phyloP scores from a whole-genome alignment of 2,113 vertebrate species.

The Noctilio leporinus region DNA sequence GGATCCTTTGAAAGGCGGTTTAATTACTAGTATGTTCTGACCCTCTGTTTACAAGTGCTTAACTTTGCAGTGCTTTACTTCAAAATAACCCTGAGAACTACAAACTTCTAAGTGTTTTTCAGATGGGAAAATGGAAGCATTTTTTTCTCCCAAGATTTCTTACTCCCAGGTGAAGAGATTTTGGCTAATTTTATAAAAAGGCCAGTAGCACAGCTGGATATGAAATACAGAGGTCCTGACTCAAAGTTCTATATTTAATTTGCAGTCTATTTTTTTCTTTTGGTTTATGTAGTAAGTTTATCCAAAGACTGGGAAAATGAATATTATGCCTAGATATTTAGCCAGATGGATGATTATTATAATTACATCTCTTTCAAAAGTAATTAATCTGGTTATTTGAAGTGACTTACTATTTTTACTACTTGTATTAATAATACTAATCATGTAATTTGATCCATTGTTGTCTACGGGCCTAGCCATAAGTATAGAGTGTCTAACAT shows the following conservation, averaged over 20 bases:
- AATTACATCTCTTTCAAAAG: conserved; percentile 2
- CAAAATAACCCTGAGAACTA: conserved; percentile 1
- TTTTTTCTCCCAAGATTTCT: background rate
- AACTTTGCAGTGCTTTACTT: background rate
- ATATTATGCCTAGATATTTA: conserved; percentile 5
- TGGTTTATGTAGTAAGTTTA: conserved; percentile 32
- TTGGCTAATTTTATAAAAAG: conserved; percentile 51
- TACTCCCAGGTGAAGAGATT: conserved; percentile 54
- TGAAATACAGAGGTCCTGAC: conserved; percentile 46
- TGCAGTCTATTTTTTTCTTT: background rate
- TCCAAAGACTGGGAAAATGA: conserved; percentile 40
- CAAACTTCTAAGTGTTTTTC: background rate
- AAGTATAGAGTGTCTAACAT: background rate
- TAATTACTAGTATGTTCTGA: background rate
- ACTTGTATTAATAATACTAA: background rate
- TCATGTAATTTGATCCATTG: background rate
- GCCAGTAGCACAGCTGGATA: conserved; percentile 45
- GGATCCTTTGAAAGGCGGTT: background rate
- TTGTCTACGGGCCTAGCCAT: background rate
- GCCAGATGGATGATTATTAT: background rate
- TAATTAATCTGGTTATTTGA: background rate
- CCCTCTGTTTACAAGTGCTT: background rate
- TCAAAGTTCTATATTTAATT: conserved; percentile 55
- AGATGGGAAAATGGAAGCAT: conserved; percentile 14
- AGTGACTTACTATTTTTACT: conserved; percentile 2